Percentiles rank a stretch among this genome's conserved stretches.
phyloP scores from a whole-genome alignment of 2,113 vertebrate genomes.

The Pteropus alecto region DNA sequence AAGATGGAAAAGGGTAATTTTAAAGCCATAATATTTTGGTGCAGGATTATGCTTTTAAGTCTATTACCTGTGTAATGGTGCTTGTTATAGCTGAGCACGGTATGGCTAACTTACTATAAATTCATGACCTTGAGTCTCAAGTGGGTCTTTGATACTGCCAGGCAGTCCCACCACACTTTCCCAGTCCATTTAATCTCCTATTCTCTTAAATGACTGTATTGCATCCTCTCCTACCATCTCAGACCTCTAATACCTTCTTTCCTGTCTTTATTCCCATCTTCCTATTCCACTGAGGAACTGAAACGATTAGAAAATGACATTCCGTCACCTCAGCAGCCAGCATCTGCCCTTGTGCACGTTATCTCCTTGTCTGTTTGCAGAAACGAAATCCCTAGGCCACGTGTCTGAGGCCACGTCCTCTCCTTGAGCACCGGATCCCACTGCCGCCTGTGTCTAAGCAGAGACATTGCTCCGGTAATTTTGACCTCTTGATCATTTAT shows the following conservation, averaged over 20 bases:
- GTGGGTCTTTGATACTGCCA: not conserved
- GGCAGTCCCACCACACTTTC: not conserved
- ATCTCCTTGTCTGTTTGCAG: not conserved
- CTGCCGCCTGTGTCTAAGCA: not conserved
- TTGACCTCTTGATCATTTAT: not conserved
- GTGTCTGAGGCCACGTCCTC: not conserved
- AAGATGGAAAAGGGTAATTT: not conserved
- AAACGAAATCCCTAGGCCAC: too few species aligned
- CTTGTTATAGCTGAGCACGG: not conserved
- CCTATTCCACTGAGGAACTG: not conserved
- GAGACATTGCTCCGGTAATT: not conserved
- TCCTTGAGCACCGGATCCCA: not conserved
- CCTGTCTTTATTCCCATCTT: not conserved
- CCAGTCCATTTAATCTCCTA: not conserved
- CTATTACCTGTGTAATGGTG: not conserved
- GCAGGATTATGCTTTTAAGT: not conserved
- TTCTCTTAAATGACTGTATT: not conserved
- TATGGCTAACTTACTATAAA: not conserved
- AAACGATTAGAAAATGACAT: not conserved
- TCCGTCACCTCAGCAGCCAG: not conserved
- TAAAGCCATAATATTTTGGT: not conserved
- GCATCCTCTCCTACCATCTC: not conserved
- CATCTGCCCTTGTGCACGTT: too few species aligned
- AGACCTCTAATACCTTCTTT: not conserved
- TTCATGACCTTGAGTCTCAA: not conserved